Evolutionary conservation across 2,797 vertebrate genomes (phyloP), one percentile per base, ranked within the genome.

Genomic region (Rhynchonycteris naso): DNA sequence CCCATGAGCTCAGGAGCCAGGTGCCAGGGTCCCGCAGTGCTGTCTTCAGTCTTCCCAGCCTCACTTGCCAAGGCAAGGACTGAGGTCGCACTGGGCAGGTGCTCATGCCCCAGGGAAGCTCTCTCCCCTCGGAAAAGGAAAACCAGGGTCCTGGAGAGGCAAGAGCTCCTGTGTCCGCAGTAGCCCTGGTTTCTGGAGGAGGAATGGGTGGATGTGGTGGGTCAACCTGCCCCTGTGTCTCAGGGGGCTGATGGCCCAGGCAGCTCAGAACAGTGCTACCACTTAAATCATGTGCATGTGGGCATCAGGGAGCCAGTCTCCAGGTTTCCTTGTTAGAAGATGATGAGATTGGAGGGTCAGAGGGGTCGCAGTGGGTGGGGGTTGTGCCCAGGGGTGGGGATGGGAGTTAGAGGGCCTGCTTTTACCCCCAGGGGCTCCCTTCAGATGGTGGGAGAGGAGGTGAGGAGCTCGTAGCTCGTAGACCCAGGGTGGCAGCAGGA

Each of bases 31-130:
- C 54, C 88, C 63, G 30, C 59, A 13, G 58, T 5, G 26, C 87
- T 8, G 0, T 18, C 63, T 33, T 26, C 28, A 66, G 74, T 11
- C 28, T 69, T 72, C 54, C 59, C 56, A 58, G 28, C 38, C 38
- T 96, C 24, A 5, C 71, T 94, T 94, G 80, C 93, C 84, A 88
- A 85, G 87, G 90, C 95, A 38, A 91, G 96, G 95, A 76, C 95
- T 95, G 91, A 91, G 94, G 92, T 92, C 2, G 0, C 38, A 12
- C 26, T 11, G 84, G 82, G 81, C 21, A 18, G 24, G 35, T 56
- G 63, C 74, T 26, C 0, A 0, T 21, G 59, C 16, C 56, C 33
- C 22, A 56, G 24, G 52, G 58, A 85, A 79, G n/a, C 43, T 66
- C 52, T 78, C 28, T 69, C 33, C 24, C 5, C 58, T 69, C 54